These are phyloP conservation scores for Eupsittula cactorum DNA, from an alignment of 2,113 vertebrate species.

Conservation along the genomic window DNA sequence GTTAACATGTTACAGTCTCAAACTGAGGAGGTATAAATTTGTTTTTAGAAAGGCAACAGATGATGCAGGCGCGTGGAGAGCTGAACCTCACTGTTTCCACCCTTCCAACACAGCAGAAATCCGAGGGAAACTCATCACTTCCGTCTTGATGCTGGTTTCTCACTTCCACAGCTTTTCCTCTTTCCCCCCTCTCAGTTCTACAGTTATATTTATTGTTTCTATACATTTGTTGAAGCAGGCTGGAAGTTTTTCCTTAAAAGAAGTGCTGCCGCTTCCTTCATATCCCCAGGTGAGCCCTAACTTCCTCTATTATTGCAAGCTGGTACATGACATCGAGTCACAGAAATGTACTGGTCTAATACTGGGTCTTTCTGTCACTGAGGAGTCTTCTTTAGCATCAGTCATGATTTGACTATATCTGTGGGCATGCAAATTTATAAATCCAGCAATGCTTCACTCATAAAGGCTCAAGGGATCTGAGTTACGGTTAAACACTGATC, in stretches of 20 bases:
- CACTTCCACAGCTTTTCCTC: background rate
- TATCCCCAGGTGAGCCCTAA: accelerated
- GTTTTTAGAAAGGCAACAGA: background rate
- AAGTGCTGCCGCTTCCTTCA: accelerated
- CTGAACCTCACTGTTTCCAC: background rate
- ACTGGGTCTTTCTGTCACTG: background rate
- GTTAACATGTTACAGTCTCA: background rate
- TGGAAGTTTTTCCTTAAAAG: background rate
- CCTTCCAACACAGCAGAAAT: accelerated
- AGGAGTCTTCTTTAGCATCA: background rate
- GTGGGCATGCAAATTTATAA: background rate
- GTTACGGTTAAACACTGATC: background rate
- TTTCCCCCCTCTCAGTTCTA: background rate
- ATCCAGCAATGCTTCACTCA: background rate
- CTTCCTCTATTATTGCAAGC: background rate
- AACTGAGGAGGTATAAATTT: background rate
- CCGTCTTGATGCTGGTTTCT: background rate
- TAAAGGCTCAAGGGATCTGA: background rate
- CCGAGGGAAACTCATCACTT: background rate
- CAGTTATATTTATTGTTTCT: slow-evolving; percentile 26
- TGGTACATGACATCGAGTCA: background rate
- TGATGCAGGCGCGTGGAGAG: background rate
- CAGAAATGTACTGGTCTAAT: background rate
- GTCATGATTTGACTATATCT: background rate
- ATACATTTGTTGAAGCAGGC: background rate